phyloP scores from a whole-genome alignment of 2,888 invertebrate genomes.

The Cerastoderma edule region DNA sequence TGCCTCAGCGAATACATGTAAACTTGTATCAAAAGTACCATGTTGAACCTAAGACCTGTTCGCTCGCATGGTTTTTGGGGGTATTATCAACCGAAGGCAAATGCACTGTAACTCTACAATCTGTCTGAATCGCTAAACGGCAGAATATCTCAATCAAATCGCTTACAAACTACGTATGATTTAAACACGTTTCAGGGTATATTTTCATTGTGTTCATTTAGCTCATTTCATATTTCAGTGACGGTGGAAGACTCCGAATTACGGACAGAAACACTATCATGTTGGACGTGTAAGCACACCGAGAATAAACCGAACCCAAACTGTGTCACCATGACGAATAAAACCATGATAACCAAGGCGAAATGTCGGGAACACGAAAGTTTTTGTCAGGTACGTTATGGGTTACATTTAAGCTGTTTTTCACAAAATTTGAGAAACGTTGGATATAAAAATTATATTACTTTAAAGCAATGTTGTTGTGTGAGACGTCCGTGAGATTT shows the following conservation, averaged over 20 bases:
- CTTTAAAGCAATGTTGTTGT: neutral
- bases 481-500: neutral
- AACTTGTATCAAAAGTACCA: too few relatives aligned
- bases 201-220: too few relatives aligned
- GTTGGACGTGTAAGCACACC: conserved; percentile 13
- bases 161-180: too few relatives aligned
- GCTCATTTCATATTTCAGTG: conserved; percentile 17
- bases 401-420: neutral
- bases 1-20: too few relatives aligned
- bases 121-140: too few relatives aligned
- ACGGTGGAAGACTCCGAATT: neutral
- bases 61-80: too few relatives aligned
- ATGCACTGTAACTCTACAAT: too few relatives aligned
- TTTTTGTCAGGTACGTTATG: conserved; percentile 10
- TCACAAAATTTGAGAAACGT: neutral
- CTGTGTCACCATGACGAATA: conserved; percentile 20
- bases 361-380: neutral
- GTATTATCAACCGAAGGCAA: too few relatives aligned
- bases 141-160: too few relatives aligned
- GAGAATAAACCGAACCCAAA: conserved; percentile 9
- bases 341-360: neutral
- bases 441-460: neutral
- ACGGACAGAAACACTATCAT: neutral
- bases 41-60: too few relatives aligned
- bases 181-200: too few relatives aligned